phyloP scores from a whole-genome alignment of 2,113 vertebrate genomes.

The Chunga burmeisteri region DNA sequence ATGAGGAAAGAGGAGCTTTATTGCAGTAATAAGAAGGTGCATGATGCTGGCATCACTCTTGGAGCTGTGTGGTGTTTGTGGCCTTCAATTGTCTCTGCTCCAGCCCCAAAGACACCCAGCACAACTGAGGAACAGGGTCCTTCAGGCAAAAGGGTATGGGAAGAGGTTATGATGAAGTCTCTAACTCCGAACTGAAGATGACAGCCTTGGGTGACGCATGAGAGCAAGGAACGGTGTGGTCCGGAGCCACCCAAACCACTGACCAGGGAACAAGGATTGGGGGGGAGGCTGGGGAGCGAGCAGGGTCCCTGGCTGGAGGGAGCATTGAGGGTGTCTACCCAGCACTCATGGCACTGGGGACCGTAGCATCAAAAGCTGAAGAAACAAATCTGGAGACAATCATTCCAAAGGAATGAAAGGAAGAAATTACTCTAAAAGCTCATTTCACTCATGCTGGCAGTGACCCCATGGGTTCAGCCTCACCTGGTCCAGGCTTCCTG shows the following conservation, averaged over 20 bases:
- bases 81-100: not conserved
- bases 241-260: not conserved
- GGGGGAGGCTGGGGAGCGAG: not conserved
- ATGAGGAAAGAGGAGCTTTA: not conserved
- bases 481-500: not conserved
- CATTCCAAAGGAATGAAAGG: not conserved
- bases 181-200: not conserved
- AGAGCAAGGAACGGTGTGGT: not conserved
- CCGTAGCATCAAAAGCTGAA: not conserved
- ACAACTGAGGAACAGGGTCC: not conserved
- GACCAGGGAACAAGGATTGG: not conserved
- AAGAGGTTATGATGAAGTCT: not conserved
- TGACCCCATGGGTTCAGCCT: not conserved
- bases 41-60: not conserved
- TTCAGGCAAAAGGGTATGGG: not conserved
- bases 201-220: not conserved
- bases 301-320: too few relatives aligned
- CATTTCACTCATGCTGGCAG: not conserved
- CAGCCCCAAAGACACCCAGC: not conserved
- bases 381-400: not conserved
- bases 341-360: rapidly evolving
- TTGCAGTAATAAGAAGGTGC: not conserved
- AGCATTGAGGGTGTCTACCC: not conserved
- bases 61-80: not conserved
- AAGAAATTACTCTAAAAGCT: not conserved